phyloP scores from a whole-genome alignment of 2,797 vertebrate species.

The Brachyrhaphis roseni region DNA sequence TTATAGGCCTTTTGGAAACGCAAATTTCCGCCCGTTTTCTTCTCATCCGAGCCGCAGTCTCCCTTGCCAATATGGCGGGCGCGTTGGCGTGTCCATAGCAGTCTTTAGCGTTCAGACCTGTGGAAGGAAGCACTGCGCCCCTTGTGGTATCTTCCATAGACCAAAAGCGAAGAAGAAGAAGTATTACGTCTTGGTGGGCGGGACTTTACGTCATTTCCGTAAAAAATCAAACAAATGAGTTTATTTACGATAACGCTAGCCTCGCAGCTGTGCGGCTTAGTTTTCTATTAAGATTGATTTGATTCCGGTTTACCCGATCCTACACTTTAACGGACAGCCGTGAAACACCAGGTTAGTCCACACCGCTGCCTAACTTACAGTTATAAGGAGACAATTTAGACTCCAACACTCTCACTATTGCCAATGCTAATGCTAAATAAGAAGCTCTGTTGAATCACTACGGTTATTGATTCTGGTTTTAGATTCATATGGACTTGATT shows the following conservation, averaged over 20 bases:
- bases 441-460: not conserved
- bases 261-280: not conserved
- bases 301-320: not conserved
- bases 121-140: not conserved
- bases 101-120: not conserved
- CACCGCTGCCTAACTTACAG: too few relatives aligned
- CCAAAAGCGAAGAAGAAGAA: conserved; percentile 20
- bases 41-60: not conserved
- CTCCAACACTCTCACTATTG: not conserved
- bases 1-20: not conserved
- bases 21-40: not conserved
- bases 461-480: not conserved
- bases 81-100: not conserved
- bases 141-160: not conserved
- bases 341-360: not conserved
- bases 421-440: not conserved
- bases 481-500: not conserved
- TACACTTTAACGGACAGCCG: not conserved
- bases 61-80: conserved; percentile 1
- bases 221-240: conserved; percentile 48
- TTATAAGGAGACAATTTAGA: not conserved
- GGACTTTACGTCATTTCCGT: conserved; percentile 39
- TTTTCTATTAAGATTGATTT: not conserved
- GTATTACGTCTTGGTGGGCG: not conserved
- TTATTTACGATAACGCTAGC: conserved; percentile 4